Base-by-base conservation (phyloP, 2,888 invertebrate species). In the Limulus polyphemus region DNA sequence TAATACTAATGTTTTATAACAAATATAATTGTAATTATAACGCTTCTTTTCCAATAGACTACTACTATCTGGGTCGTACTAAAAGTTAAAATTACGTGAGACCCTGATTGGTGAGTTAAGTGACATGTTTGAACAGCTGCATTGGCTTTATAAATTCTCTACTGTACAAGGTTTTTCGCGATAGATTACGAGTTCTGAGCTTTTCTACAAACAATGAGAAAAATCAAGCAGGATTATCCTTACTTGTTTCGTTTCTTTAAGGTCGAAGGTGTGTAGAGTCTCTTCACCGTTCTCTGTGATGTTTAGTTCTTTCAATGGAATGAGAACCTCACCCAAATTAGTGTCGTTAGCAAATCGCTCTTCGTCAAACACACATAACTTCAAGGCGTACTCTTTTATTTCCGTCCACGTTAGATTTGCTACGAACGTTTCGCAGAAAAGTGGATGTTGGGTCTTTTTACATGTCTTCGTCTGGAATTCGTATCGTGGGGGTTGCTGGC, bases 311-410 rank as follows among this genome's bases (percentile, higher is more conserved):
- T 75, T 75, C 56, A 79, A 69, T 17, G 77, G 72, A 55, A 79
- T 71, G 58, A 74, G 75, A 10, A 79, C 72, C n/a, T 75, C 74
- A 56, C 78, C 77, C 50, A 80, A 67, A 68, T 78, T 77, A 5
- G 79, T 78, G 59, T 79, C 78, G 72, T 78, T 79, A 10, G 78
- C 78, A 67, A 75, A 77, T 64, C 77, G 75, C 70, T 79, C 79
- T 62, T 76, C 77, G 71, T 79, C 79, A 69, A 75, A 75, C 0
- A 75, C 78, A 5, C 74, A 71, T 61, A 79, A 73, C 60, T 77
- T 74, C 65, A 80, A 72, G 58, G 75, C 70, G 74, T 78, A 77
- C 47, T 79, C 79, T 78, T 79, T 63, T 1, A 70, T 65, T 55
- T 78, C 76, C 60, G 73, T 72, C 32, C 72, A 70, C 56, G 71